phyloP scores from a whole-genome alignment of 2,797 vertebrate genomes.

The Crenichthys baileyi region DNA sequence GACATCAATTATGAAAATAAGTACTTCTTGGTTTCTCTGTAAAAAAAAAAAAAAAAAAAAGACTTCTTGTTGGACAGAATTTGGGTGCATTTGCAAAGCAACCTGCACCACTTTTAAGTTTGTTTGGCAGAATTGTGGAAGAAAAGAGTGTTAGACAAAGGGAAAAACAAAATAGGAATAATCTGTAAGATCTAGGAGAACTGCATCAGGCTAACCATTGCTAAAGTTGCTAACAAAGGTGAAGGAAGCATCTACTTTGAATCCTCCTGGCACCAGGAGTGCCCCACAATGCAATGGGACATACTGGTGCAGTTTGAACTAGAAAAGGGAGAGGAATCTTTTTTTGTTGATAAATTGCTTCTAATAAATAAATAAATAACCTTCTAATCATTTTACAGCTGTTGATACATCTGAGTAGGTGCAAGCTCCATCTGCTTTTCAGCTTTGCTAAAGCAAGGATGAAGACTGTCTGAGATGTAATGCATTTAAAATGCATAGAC shows the following conservation, averaged over 20 bases:
- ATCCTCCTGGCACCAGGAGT: background rate
- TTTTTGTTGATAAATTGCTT: constrained; percentile 36
- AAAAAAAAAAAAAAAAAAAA: background rate
- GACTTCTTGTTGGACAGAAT: background rate
- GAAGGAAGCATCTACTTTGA: background rate
- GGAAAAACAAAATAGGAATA: background rate
- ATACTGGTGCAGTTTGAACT: constrained; percentile 18
- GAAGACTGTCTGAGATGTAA: background rate
- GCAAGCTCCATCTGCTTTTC: constrained; percentile 41
- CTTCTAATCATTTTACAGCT: constrained; percentile 58
- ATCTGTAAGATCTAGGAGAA: background rate
- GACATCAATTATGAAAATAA: background rate
- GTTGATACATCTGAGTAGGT: constrained; percentile 37
- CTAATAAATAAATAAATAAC: constrained; percentile 48
- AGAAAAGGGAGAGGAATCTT: constrained; percentile 34
- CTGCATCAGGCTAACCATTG: background rate
- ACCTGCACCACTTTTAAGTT: background rate
- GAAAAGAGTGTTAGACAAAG: background rate
- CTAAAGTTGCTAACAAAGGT: background rate
- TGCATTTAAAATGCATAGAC: too few relatives aligned
- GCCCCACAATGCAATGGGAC: background rate
- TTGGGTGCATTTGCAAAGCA: background rate
- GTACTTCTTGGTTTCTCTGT: background rate
- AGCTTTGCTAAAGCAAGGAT: background rate
- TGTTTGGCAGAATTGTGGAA: background rate